Base-by-base conservation (phyloP, 2,888 invertebrate genomes). In the Drosophila neonasuta region DNA sequence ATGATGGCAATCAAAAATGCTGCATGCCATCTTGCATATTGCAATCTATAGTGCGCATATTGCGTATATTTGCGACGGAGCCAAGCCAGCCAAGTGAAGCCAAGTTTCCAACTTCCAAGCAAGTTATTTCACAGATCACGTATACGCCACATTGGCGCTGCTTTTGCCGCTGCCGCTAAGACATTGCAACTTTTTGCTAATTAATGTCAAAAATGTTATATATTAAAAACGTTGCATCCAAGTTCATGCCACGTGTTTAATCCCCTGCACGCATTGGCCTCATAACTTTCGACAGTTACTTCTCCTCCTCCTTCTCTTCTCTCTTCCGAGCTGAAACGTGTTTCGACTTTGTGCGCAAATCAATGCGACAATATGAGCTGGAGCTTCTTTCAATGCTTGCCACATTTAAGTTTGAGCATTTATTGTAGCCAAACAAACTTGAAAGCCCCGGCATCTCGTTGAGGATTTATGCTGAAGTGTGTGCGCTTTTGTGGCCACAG, bases 131-230 rank as follows among this genome's bases (percentile, higher is more conserved):
- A 59, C 74, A 77, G 71, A 73, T 75, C 81, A 84, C 81, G 85
- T 84, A 71, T 54, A 64, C 79, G 70, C 20, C 66, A 52, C 74
- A 65, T 32, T 60, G 60, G 57, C 67, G 39, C 45, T 15, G 32
- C 32, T 49, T 15, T 9, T 32, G 32, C 13, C 32, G n/a, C 44
- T 20, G 15, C 45, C 29, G 24, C 52, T 44, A 74, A 64, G 71
- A 71, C 63, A 55, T 67, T 61, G 67, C 58, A 74, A 71, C 70
- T 68, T 78, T 72, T 50, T 60, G 80, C 80, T 82, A 85, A 85
- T 85, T 82, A 82, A 79, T 79, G 84, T 81, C 77, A 71, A 72
- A 76, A 81, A 63, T 68, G 63, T 63, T 66, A 59, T 77, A 68
- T 73, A 72, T 67, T 76, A 64, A 62, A 71, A 60, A 44, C 56